Evolutionary conservation across 2,888 invertebrate species (phyloP).

Genomic region (Drosophila fungiperda): DNA sequence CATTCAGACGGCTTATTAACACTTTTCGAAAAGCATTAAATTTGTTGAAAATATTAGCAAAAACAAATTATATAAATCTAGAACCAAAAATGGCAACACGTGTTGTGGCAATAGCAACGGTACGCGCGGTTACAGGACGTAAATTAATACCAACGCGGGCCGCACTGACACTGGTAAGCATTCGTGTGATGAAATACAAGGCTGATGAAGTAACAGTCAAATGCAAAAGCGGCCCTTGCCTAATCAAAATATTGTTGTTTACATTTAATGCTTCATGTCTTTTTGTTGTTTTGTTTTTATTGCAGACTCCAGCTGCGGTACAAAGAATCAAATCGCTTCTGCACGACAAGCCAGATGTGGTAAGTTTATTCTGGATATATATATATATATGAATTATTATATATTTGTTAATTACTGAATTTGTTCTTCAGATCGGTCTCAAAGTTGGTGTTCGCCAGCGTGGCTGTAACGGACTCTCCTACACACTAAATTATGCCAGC

Average conservation of each 20-base stretch:
- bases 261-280: slow-evolving; percentile 4
- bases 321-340: slow-evolving; percentile 93
- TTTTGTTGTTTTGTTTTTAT: slow-evolving; percentile 33
- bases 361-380: slow-evolving; percentile 60
- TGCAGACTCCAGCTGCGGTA: slow-evolving; percentile 92
- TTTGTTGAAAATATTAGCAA: slow-evolving; percentile 61
- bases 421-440: slow-evolving; percentile 89
- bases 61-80: slow-evolving; percentile 72
- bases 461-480: slow-evolving; percentile 99
- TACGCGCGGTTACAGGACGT: slow-evolving; percentile 93
- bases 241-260: slow-evolving; percentile 30
- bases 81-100: slow-evolving; percentile 89
- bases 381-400: not conserved
- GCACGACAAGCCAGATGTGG: slow-evolving; percentile 89
- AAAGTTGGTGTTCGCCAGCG: slow-evolving; percentile 98
- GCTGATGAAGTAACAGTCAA: slow-evolving; percentile 56
- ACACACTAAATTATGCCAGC: slow-evolving; percentile 97
- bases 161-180: slow-evolving; percentile 89
- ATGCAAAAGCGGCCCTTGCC: not conserved
- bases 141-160: slow-evolving; percentile 92
- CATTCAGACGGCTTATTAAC: slow-evolving; percentile 32
- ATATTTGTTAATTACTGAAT: not conserved
- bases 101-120: slow-evolving; percentile 94
- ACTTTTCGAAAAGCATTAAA: slow-evolving; percentile 56
- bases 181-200: slow-evolving; percentile 19